Evolutionary conservation across 2,113 vertebrate species (phyloP).

Genomic region (Phalacrocorax aristotelis): DNA sequence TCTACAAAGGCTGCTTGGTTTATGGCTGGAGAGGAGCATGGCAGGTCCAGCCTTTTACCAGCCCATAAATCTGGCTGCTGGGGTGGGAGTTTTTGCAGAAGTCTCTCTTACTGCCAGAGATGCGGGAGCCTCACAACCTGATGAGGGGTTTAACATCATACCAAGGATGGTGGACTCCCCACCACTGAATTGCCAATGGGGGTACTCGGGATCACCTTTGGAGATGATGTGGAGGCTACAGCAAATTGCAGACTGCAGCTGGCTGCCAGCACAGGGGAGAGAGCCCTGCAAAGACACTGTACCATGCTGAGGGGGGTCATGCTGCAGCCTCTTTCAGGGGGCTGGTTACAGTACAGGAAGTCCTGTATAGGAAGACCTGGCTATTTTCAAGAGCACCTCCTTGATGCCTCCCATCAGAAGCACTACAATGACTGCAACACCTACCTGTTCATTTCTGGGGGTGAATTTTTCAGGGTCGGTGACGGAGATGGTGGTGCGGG

Average conservation of each 20-base stretch:
- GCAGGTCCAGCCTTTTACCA: neutral
- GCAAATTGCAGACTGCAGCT: neutral
- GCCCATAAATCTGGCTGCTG: neutral
- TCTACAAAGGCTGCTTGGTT: neutral
- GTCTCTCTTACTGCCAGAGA: neutral
- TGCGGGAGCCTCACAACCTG: rapidly evolving
- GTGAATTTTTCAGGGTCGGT: neutral
- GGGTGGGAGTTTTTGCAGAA: neutral
- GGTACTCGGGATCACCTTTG: neutral
- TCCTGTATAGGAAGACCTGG: neutral
- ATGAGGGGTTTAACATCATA: rapidly evolving
- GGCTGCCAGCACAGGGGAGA: rapidly evolving
- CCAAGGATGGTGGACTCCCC: neutral
- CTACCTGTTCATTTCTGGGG: neutral
- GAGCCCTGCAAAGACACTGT: rapidly evolving
- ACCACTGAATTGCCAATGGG: rapidly evolving
- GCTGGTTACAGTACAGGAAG: neutral
- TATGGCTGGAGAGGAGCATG: neutral
- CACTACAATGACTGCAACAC: neutral
- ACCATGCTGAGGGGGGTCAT: neutral
- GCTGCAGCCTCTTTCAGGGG: neutral
- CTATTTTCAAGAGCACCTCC: neutral
- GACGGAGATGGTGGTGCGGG: rapidly evolving
- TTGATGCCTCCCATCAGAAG: neutral
- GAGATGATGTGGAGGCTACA: neutral